Percentiles rank a stretch among this genome's conserved stretches.
phyloP scores from a whole-genome alignment of 2,797 vertebrate genomes.

The Gobio occitaniae region DNA sequence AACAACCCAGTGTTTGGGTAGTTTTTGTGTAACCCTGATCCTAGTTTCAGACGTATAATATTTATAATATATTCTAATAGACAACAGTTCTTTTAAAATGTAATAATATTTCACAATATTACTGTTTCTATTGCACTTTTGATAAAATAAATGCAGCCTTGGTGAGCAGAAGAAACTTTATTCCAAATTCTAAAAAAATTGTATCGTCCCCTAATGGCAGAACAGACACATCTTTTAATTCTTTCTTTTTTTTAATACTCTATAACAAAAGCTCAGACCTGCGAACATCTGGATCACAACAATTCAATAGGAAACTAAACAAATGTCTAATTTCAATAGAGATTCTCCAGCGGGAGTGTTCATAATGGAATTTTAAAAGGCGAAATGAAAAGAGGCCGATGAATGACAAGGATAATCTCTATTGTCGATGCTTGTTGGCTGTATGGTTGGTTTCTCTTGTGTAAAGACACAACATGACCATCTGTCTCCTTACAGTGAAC shows the following conservation, averaged over 20 bases:
- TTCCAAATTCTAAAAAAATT: background rate
- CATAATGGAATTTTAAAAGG: constrained; percentile 37
- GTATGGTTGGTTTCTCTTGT: constrained; percentile 53
- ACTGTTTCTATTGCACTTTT: background rate
- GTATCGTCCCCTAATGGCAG: background rate
- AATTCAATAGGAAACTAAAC: background rate
- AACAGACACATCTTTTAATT: too few relatives aligned
- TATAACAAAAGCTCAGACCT: background rate
- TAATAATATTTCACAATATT: background rate
- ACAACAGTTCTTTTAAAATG: too few relatives aligned
- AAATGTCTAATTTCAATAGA: constrained; percentile 13
- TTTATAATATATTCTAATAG: too few relatives aligned
- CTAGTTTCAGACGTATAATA: too few relatives aligned
- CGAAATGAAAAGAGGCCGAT: constrained; percentile 15
- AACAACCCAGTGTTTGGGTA: too few relatives aligned
- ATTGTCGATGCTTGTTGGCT: constrained; percentile 30
- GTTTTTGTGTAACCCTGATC: too few relatives aligned
- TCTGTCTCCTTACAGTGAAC: constrained; percentile 52
- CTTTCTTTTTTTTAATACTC: background rate
- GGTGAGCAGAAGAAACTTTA: background rate
- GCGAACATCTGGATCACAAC: constrained; percentile 8
- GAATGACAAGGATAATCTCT: constrained; percentile 37
- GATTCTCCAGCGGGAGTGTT: background rate
- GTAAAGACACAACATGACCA: constrained; percentile 46
- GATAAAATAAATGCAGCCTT: background rate